Evolutionary conservation across 2,113 vertebrate genomes (phyloP).

Genomic region (Albula glossodonta): DNA sequence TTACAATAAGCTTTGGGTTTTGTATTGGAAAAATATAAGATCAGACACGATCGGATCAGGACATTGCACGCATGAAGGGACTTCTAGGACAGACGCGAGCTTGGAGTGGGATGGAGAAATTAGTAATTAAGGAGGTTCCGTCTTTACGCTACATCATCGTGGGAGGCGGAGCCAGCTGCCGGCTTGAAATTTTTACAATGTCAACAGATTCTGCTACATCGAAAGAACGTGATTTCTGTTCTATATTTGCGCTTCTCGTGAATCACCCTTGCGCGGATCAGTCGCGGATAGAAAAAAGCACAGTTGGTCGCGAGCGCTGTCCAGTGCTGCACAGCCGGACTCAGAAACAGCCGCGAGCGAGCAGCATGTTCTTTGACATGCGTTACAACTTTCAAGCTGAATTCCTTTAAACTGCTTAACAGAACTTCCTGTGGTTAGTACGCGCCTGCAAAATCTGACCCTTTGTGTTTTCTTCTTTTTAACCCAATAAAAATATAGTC

Average conservation of each 20-base stretch:
- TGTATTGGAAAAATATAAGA: conserved; percentile 36
- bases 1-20: conserved; percentile 28
- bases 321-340: too few species aligned
- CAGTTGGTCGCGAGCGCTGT: not conserved
- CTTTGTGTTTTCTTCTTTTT: not conserved
- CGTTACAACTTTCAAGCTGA: not conserved
- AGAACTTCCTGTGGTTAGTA: not conserved
- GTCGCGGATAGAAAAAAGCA: conserved; percentile 6
- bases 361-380: too few species aligned
- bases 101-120: conserved; percentile 52
- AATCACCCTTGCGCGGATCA: not conserved
- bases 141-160: conserved; percentile 49
- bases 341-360: not conserved
- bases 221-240: not conserved
- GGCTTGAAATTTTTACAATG: conserved; percentile 35
- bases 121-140: conserved; percentile 70
- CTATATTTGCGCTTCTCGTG: not conserved
- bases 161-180: conserved; percentile 57
- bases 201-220: conserved; percentile 33
- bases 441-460: not conserved
- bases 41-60: conserved; percentile 45
- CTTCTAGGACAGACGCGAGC: conserved; percentile 42
- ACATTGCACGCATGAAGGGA: conserved; percentile 55
- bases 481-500: not conserved
- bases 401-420: not conserved